Conservation (phyloP, 2,113 vertebrate genomes). For the Pomatostomus ruficeps region DNA sequence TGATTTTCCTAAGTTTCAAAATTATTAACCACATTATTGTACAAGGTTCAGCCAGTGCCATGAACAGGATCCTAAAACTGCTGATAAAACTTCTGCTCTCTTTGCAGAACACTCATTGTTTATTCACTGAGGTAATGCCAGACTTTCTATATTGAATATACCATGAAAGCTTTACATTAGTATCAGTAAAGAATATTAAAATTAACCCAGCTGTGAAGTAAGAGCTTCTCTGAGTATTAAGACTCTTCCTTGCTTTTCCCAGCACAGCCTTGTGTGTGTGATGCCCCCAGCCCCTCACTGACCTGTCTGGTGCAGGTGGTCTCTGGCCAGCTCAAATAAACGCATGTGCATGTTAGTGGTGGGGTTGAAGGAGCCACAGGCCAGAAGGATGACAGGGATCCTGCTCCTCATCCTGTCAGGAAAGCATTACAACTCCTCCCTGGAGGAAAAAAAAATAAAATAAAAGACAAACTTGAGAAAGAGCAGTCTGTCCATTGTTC, state of each 20-base stretch:
- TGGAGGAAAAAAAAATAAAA: neutral
- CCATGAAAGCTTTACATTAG: neutral
- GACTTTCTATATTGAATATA: neutral
- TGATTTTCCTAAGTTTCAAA: neutral
- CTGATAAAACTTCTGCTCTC: neutral
- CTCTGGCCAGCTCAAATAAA: conserved; percentile 89
- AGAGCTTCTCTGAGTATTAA: neutral
- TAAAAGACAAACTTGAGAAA: neutral
- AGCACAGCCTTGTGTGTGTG: neutral
- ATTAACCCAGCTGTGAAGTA: neutral
- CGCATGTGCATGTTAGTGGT: conserved; percentile 93
- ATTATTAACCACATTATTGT: neutral
- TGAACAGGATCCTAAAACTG: neutral
- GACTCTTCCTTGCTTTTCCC: neutral
- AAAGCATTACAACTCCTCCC: conserved; percentile 30
- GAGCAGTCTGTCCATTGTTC: neutral
- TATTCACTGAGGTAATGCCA: neutral
- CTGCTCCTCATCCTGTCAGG: conserved; percentile 70
- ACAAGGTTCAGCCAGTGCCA: neutral
- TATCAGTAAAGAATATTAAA: neutral
- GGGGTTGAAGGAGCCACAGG: conserved; percentile 92
- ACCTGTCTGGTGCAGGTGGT: conserved; percentile 90
- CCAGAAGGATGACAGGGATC: conserved; percentile 84
- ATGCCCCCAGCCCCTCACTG: conserved; percentile 4
- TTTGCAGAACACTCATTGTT: neutral